Evolutionary conservation across 2,113 vertebrate genomes (phyloP), one percentile per base, ranked within the genome.

Genomic region (Erpornis zantholeuca): DNA sequence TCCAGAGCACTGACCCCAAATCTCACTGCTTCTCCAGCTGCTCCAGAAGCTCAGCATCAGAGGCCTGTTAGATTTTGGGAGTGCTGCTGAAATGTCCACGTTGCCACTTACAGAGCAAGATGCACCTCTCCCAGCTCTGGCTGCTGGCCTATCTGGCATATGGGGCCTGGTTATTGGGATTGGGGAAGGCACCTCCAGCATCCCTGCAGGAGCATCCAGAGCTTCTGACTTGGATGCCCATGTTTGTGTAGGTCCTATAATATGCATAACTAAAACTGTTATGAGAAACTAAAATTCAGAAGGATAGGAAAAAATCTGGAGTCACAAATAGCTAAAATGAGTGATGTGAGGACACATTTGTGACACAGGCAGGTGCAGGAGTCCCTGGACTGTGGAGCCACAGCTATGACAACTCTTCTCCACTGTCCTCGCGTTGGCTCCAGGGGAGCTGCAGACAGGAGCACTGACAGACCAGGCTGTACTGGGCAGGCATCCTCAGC

Each of bases 21-120:
- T 8, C 40, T 40, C 0, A 0, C 29, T 15, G n/a, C 60, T 19
- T 23, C 75, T 42, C n/a, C 20, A 13, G 40, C n/a, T 22, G 28
- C 59, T 63, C 28, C n/a, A n/a, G 35, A 44, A 52, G 15, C 20
- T 35, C 78, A 61, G 40, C 9, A 2, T 11, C 2, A 1, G 12
- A 44, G 49, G 9, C 40, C 22, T 69, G 38, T 24, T 21, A 29
- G 50, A 18, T 63, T 66, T 49, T 80, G 52, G 59, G 44, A 45
- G 52, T 53, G 45, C 64, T 63, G 49, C 49, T 72, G 64, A 49
- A 81, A 40, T 22, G 49, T 45, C 49, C 54, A 4, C 15, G 33
- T 18, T 59, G 25, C 35, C 50, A 9, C 19, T 29, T 5, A 4
- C 0, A 15, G 44, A 45, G 49, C 15, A 15, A 81, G 49, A 40